These are phyloP conservation scores for Etheostoma cragini DNA, from an alignment of 2,113 vertebrate species.

Conservation along the genomic window DNA sequence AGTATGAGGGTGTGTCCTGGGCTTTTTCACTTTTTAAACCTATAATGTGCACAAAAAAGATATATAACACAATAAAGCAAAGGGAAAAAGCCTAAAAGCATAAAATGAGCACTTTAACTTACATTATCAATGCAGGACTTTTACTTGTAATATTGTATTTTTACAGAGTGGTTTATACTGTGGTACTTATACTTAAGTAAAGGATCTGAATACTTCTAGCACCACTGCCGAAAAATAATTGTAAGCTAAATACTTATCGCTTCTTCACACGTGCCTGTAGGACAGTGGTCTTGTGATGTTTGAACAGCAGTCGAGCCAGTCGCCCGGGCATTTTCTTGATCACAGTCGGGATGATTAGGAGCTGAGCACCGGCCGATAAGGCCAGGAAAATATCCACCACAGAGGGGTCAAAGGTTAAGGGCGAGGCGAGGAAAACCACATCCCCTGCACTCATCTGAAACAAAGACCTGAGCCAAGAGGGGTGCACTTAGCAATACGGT, in stretches of 20 bases:
- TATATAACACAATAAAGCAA: too few relatives aligned
- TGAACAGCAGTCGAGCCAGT: constrained; percentile 87
- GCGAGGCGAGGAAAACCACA: constrained; percentile 91
- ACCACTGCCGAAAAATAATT: not conserved
- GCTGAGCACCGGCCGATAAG: constrained; percentile 90
- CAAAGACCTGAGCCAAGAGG: constrained; percentile 83
- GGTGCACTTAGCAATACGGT: too few relatives aligned
- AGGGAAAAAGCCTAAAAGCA: too few relatives aligned
- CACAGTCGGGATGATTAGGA: constrained; percentile 89
- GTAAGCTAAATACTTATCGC: rapidly evolving
- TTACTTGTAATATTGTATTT: too few relatives aligned
- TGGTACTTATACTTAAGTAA: too few relatives aligned
- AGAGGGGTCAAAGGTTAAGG: constrained; percentile 96
- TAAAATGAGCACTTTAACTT: too few relatives aligned
- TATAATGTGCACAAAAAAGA: too few relatives aligned
- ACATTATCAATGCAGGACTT: too few relatives aligned
- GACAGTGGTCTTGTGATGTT: constrained; percentile 87
- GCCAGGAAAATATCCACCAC: constrained; percentile 94
- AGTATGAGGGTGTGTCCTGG: too few relatives aligned
- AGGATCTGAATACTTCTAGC: too few relatives aligned
- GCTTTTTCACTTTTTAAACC: too few relatives aligned
- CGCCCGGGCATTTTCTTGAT: constrained; percentile 88
- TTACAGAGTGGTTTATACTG: too few relatives aligned
- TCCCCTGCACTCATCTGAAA: constrained; percentile 89
- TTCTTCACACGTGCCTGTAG: constrained; percentile 86